These are phyloP conservation scores for Limosa lapponica DNA, from an alignment of 2,797 vertebrate genomes.

Conservation along the genomic window DNA sequence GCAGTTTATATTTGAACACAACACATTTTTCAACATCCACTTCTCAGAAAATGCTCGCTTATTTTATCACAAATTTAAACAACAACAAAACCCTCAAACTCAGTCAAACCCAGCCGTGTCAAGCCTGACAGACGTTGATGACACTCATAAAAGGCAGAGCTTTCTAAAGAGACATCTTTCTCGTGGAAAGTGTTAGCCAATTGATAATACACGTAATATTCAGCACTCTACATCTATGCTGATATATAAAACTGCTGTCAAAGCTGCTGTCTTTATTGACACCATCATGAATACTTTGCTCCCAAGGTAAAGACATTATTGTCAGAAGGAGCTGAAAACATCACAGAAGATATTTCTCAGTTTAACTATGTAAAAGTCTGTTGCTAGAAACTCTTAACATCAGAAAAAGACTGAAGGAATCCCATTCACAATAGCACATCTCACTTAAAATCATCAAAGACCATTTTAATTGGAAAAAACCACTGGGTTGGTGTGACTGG, in stretches of 20 bases:
- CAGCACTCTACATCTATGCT: constrained; percentile 1
- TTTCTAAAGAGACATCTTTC: constrained; percentile 44
- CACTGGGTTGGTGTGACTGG: not conserved
- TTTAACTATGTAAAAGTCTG: not conserved
- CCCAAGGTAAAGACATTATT: not conserved
- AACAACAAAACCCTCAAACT: constrained; percentile 1
- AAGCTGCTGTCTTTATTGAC: constrained; percentile 45
- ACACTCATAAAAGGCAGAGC: constrained; percentile 31
- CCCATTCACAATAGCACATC: fast-evolving
- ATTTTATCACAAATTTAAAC: constrained; percentile 8
- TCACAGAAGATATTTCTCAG: not conserved
- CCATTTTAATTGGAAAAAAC: not conserved
- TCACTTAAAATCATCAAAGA: not conserved
- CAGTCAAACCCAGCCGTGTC: not conserved
- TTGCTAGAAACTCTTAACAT: not conserved
- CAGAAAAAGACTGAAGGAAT: not conserved
- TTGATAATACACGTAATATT: constrained; percentile 41
- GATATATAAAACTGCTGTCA: constrained; percentile 51
- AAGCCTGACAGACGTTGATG: constrained; percentile 46
- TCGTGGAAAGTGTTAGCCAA: not conserved
- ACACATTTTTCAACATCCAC: not conserved
- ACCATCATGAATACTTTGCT: not conserved
- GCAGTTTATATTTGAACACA: not conserved
- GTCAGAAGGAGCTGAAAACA: constrained; percentile 11
- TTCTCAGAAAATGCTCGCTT: not conserved